Percentiles rank a stretch among this genome's conserved stretches.
Conservation (phyloP, 1,140 invertebrate genomes). For the Drosophila serrata region DNA sequence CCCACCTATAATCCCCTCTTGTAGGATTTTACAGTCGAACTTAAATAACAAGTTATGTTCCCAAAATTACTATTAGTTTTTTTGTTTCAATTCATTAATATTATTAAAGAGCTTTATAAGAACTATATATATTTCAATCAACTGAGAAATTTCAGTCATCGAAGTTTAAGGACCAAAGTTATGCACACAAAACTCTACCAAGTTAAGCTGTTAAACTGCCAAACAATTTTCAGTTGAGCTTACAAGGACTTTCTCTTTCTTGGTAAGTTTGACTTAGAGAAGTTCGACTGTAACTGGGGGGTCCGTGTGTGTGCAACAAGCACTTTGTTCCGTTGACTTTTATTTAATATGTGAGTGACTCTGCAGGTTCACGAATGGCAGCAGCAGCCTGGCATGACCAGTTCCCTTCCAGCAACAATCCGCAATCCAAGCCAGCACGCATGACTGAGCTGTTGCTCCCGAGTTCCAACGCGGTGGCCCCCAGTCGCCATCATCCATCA, state of each 20-base stretch:
- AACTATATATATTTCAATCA: conserved; percentile 4
- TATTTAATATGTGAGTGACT: conserved; percentile 56
- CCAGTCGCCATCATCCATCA: conserved; percentile 64
- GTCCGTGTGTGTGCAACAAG: conserved; percentile 46
- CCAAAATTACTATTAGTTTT: background rate
- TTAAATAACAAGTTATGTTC: background rate
- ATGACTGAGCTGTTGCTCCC: conserved; percentile 54
- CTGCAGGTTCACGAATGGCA: conserved; percentile 38
- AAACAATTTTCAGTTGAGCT: conserved; percentile 11
- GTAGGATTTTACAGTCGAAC: conserved; percentile 12
- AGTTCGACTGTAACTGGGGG: conserved; percentile 25
- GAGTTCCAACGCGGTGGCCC: conserved; percentile 8
- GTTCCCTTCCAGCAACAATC: conserved; percentile 24
- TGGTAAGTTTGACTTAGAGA: conserved; percentile 9
- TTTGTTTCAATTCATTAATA: background rate
- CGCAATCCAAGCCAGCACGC: conserved; percentile 47
- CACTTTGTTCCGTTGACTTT: conserved; percentile 53
- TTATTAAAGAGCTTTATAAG: background rate
- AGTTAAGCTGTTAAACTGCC: conserved; percentile 18
- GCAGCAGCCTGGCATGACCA: conserved; percentile 14
- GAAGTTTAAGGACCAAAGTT: background rate
- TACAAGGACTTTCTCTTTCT: background rate
- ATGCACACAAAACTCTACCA: conserved; percentile 4
- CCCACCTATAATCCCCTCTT: conserved; percentile 13
- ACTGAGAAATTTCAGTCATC: background rate